Percentiles rank a stretch among this genome's conserved stretches.
Conservation (phyloP, 2,888 invertebrate species). For the Diadegma fenestrale region DNA sequence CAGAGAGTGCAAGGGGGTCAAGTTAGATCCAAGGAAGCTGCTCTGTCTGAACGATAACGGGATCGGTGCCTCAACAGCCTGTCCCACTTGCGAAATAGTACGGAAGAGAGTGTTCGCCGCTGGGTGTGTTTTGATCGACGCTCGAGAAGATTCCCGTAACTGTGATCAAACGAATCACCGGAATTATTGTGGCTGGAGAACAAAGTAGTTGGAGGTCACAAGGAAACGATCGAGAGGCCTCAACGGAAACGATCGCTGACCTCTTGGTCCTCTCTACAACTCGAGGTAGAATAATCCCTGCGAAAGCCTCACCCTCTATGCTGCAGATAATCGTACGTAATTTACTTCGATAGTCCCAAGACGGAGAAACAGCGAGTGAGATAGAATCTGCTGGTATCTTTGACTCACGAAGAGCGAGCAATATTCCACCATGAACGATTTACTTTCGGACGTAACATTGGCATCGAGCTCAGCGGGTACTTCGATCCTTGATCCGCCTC, state of each 20-base stretch:
- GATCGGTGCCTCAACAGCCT: not conserved
- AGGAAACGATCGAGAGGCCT: conserved; percentile 58
- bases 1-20: not conserved
- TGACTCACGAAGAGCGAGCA: conserved; percentile 25
- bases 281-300: conserved; percentile 30
- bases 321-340: conserved; percentile 64
- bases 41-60: conserved; percentile 19
- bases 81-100: conserved; percentile 1
- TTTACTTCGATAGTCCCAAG: conserved; percentile 54
- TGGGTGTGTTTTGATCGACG: not conserved
- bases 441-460: conserved; percentile 55
- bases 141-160: not conserved
- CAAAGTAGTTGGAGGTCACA: conserved; percentile 45
- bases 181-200: conserved; percentile 1
- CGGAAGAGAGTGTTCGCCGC: not conserved
- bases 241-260: conserved; percentile 50
- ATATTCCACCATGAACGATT: conserved; percentile 64
- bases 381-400: not conserved
- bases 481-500: conserved; percentile 65
- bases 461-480: conserved; percentile 57
- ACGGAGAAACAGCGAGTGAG: not conserved
- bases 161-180: conserved; percentile 10
- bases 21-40: conserved; percentile 7
- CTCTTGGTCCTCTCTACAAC: conserved; percentile 6
- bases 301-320: conserved; percentile 20